These are phyloP conservation scores for Philopedon plagiatum DNA, from an alignment of 2,888 invertebrate species.

Conservation along the genomic window DNA sequence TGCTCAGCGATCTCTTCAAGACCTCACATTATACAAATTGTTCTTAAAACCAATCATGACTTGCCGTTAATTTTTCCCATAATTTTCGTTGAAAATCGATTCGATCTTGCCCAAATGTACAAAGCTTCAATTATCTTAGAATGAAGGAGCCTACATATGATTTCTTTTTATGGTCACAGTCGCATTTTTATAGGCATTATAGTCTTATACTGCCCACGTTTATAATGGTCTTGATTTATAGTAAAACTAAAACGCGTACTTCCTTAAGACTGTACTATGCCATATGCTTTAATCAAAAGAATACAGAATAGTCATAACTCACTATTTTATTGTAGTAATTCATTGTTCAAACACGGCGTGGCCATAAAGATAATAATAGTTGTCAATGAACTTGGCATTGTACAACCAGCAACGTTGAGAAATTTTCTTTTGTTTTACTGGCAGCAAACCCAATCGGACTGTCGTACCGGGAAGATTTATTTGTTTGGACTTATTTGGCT, in stretches of 20 bases:
- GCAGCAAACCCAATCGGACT: constrained; percentile 3
- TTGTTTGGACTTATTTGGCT: constrained; percentile 11
- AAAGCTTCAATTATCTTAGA: too few relatives aligned
- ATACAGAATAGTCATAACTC: constrained; percentile 23
- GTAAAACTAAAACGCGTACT: constrained; percentile 15
- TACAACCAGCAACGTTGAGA: constrained; percentile 23
- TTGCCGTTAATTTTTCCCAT: too few relatives aligned
- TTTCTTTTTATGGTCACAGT: too few relatives aligned
- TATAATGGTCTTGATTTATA: constrained; percentile 15
- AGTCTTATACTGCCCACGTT: not conserved
- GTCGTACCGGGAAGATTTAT: constrained; percentile 20
- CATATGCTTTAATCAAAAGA: constrained; percentile 31
- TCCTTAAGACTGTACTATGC: constrained; percentile 12
- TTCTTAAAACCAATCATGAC: too few relatives aligned
- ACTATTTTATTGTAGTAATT: constrained; percentile 38
- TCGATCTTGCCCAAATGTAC: too few relatives aligned
- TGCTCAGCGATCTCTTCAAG: too few relatives aligned
- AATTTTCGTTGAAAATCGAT: too few relatives aligned
- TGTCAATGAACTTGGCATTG: constrained; percentile 42
- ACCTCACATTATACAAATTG: too few relatives aligned
- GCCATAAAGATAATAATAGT: constrained; percentile 40
- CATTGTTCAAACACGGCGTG: constrained; percentile 39
- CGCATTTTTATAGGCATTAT: too few relatives aligned
- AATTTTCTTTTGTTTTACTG: constrained; percentile 32
- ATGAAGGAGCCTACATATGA: too few relatives aligned